Conservation (phyloP, 2,113 vertebrate species). For the Apodemus speciosus region DNA sequence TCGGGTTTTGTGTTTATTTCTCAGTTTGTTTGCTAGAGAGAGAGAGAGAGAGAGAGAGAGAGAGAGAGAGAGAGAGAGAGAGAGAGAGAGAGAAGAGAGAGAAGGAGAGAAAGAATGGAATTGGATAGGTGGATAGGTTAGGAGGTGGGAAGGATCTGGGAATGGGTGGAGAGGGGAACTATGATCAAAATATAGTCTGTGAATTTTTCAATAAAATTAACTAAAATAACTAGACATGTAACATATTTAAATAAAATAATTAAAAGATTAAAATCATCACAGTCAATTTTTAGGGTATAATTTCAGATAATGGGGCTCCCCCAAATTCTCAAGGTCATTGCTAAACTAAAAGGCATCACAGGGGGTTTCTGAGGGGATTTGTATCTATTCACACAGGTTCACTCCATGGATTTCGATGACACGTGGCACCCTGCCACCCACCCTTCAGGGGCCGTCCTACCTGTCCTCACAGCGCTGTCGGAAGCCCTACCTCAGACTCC, state of each 20-base stretch:
- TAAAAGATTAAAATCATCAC: background rate
- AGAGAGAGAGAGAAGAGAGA: too few relatives aligned
- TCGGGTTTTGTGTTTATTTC: background rate
- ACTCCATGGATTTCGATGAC: constrained; percentile 98
- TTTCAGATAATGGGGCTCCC: background rate
- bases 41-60: background rate
- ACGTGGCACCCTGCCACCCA: constrained; percentile 98
- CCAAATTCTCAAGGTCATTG: constrained; percentile 2
- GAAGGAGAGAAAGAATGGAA: background rate
- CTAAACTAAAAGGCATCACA: background rate
- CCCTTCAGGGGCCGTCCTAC: constrained; percentile 93
- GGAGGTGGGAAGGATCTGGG: background rate
- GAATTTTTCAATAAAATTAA: background rate
- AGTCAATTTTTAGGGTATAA: background rate
- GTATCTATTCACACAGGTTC: constrained; percentile 85
- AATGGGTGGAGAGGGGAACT: background rate
- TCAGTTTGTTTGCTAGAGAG: background rate
- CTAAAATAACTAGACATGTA: background rate
- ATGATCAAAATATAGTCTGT: background rate
- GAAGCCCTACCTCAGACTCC: constrained; percentile 85
- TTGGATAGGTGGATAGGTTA: too few relatives aligned
- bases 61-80: too few relatives aligned
- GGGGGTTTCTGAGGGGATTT: background rate
- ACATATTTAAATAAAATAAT: background rate
- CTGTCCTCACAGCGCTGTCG: constrained; percentile 88